Percentiles rank a stretch among this genome's conserved stretches.
Evolutionary conservation across 2,113 vertebrate species (phyloP).

Genomic region (Rhodinocichla rosea): DNA sequence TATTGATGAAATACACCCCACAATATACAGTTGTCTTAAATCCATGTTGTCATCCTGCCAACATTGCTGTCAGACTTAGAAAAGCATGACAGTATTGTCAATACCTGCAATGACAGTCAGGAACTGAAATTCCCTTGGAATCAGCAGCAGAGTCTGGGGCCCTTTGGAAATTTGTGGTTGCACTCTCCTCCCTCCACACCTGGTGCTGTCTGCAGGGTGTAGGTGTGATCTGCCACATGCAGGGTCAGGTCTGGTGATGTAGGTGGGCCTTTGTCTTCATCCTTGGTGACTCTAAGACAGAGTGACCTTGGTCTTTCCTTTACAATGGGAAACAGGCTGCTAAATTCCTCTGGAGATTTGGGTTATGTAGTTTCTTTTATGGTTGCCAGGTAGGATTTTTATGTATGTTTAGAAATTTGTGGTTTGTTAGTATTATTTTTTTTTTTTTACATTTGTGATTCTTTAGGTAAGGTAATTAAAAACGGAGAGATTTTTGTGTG

Average conservation of each 20-base stretch:
- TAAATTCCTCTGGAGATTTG: neutral
- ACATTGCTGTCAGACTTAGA: neutral
- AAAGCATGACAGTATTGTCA: neutral
- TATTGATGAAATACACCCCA: neutral
- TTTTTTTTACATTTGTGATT: constrained; percentile 38
- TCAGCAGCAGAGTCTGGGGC: neutral
- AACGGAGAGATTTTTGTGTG: constrained; percentile 40
- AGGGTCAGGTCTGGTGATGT: neutral
- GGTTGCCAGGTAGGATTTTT: constrained; percentile 40
- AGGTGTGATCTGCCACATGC: neutral
- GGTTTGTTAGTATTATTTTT: constrained; percentile 44
- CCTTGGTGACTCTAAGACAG: neutral
- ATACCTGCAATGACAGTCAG: neutral
- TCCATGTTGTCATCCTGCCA: neutral
- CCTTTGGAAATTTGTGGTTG: accelerated
- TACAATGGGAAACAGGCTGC: neutral
- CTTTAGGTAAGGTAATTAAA: constrained; percentile 61
- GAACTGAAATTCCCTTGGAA: neutral
- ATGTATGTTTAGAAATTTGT: constrained; percentile 46
- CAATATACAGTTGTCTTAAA: neutral
- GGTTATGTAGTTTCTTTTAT: constrained; percentile 22
- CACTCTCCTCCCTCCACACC: neutral
- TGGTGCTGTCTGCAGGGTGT: neutral
- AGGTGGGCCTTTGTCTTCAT: neutral
- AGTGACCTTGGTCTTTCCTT: neutral